Evolutionary conservation across 2,113 vertebrate genomes (phyloP).

Genomic region (Oryctolagus cuniculus): DNA sequence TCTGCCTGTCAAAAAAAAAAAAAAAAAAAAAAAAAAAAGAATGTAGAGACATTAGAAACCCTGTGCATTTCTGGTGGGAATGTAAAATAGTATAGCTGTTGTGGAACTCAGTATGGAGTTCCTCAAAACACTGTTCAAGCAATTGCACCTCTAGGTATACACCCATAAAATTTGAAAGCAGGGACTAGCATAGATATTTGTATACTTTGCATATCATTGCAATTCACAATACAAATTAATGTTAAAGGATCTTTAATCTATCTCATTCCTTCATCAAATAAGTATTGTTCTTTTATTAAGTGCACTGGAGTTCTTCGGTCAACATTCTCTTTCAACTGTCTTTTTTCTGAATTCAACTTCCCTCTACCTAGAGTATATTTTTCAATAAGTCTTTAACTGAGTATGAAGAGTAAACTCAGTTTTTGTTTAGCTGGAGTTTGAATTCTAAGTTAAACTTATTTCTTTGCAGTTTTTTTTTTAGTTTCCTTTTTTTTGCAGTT

Average conservation of each 20-base stretch:
- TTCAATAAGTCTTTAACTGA: not conserved
- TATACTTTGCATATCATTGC: too few relatives aligned
- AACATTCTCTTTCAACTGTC: not conserved
- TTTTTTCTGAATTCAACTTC: not conserved
- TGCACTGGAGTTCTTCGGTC: not conserved
- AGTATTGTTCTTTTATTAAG: not conserved
- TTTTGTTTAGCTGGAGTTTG: not conserved
- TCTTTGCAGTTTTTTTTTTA: not conserved
- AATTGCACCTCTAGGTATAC: not conserved
- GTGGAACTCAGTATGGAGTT: not conserved
- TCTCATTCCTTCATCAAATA: not conserved
- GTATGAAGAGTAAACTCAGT: not conserved
- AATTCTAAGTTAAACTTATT: not conserved
- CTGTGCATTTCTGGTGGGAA: too few relatives aligned
- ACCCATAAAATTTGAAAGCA: not conserved
- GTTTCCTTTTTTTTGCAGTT: not conserved
- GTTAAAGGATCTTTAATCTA: not conserved
- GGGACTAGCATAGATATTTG: too few relatives aligned
- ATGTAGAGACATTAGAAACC: not conserved
- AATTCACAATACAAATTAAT: not conserved
- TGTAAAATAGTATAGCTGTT: too few relatives aligned
- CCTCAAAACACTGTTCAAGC: not conserved
- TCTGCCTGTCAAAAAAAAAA: too few relatives aligned
- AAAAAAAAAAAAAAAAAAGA: too few relatives aligned
- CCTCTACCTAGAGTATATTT: not conserved